Conservation (phyloP, 2,113 vertebrate species). For the Tragulus kanchil region DNA sequence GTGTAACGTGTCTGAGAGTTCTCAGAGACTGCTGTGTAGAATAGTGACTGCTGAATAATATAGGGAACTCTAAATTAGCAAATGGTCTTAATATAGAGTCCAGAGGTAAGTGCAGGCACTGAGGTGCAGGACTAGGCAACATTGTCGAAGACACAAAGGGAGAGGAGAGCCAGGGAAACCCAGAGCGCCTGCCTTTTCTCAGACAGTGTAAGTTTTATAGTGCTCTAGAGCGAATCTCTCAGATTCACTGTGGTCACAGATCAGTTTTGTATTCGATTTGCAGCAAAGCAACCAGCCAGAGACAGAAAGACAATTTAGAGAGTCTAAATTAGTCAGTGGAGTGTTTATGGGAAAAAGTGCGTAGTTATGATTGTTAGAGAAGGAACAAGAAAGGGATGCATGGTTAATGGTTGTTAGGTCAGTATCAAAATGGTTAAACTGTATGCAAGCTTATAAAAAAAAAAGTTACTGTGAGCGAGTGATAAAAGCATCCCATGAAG, state of each 20-base stretch:
- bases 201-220: not conserved
- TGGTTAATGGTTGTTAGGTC: not conserved
- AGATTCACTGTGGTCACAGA: not conserved
- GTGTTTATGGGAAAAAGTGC: conserved; percentile 25
- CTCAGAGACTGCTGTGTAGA: not conserved
- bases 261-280: not conserved
- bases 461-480: too few species aligned
- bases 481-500: not conserved
- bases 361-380: not conserved
- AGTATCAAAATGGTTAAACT: not conserved
- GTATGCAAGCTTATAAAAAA: not conserved
- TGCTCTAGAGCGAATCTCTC: not conserved
- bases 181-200: not conserved
- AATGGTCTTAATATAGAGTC: not conserved
- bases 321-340: not conserved
- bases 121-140: not conserved
- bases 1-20: not conserved
- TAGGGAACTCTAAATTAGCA: not conserved
- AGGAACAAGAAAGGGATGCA: not conserved
- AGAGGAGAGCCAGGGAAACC: not conserved
- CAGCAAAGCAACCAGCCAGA: not conserved
- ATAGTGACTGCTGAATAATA: not conserved
- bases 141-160: not conserved
- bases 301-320: not conserved
- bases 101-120: not conserved